Conservation (phyloP, 2,888 invertebrate genomes). For the Protonemura montana region DNA sequence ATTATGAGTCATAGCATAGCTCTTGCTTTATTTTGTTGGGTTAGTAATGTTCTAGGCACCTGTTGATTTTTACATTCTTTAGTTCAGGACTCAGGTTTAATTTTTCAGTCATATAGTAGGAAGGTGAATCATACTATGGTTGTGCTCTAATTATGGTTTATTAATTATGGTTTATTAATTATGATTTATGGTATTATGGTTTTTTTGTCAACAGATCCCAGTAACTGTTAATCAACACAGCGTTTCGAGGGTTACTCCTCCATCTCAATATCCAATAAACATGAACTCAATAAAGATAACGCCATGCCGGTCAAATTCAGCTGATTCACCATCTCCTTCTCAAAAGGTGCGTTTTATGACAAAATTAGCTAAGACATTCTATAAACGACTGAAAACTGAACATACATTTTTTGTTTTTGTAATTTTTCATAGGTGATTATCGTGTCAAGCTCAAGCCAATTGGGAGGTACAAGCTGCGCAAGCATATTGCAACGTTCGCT, state of each 20-base stretch:
- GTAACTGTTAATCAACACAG: not conserved
- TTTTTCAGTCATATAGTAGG: no score
- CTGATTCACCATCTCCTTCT: slow-evolving; percentile 46
- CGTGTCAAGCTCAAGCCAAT: slow-evolving; percentile 49
- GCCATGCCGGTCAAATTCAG: slow-evolving; percentile 45
- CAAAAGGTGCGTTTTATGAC: slow-evolving; percentile 45
- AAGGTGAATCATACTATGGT: no score
- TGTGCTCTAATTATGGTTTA: no score
- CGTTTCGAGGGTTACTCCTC: not conserved
- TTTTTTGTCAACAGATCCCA: not conserved
- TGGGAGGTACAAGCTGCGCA: slow-evolving; percentile 46
- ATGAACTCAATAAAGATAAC: slow-evolving; percentile 49
- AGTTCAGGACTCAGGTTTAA: no score
- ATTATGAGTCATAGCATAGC: not conserved
- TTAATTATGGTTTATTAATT: no score
- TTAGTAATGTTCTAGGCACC: no score
- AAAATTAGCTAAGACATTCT: not conserved
- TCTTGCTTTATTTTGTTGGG: no score
- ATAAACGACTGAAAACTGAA: not conserved
- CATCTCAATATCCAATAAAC: slow-evolving; percentile 39
- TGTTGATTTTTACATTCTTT: no score
- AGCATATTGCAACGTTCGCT: slow-evolving; percentile 50
- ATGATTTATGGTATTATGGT: no score
- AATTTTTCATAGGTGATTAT: slow-evolving; percentile 48
- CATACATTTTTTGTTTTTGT: not conserved